Evolutionary conservation across 2,797 vertebrate genomes (phyloP).

Genomic region (Anas flavirostris): DNA sequence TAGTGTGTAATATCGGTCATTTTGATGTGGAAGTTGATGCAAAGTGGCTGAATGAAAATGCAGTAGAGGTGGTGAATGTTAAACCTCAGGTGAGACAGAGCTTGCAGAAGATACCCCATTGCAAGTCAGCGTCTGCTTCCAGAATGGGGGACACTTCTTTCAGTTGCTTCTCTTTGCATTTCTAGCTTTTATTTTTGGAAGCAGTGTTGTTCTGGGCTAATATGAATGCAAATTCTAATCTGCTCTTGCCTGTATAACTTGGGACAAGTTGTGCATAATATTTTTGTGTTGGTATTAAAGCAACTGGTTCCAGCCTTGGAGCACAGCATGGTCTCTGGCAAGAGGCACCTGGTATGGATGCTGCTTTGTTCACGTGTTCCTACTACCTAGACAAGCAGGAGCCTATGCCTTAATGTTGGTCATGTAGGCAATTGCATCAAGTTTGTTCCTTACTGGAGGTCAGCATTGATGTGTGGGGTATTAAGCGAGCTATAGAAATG

Average conservation of each 20-base stretch:
- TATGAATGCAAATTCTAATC: not conserved
- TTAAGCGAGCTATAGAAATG: not conserved
- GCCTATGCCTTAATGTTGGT: not conserved
- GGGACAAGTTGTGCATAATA: not conserved
- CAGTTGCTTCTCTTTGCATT: not conserved
- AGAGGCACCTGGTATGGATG: not conserved
- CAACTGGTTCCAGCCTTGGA: not conserved
- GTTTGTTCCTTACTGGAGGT: not conserved
- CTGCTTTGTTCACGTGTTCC: not conserved
- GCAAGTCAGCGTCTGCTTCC: not conserved
- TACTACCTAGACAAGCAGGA: not conserved
- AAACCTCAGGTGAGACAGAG: constrained; percentile 89
- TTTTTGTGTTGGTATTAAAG: not conserved
- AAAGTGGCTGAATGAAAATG: constrained; percentile 90
- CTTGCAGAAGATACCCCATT: not conserved
- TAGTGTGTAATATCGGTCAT: constrained; percentile 98
- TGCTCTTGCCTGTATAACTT: not conserved
- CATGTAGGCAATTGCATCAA: not conserved
- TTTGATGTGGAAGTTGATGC: constrained; percentile 98
- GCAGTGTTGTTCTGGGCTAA: not conserved
- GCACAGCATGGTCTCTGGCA: not conserved
- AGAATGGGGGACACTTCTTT: not conserved
- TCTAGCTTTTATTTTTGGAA: not conserved
- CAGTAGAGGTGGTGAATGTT: constrained; percentile 88
- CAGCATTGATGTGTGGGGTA: not conserved